These are phyloP conservation scores for Sebastes hopkinsi DNA, from an alignment of 2,797 vertebrate species.

Conservation along the genomic window DNA sequence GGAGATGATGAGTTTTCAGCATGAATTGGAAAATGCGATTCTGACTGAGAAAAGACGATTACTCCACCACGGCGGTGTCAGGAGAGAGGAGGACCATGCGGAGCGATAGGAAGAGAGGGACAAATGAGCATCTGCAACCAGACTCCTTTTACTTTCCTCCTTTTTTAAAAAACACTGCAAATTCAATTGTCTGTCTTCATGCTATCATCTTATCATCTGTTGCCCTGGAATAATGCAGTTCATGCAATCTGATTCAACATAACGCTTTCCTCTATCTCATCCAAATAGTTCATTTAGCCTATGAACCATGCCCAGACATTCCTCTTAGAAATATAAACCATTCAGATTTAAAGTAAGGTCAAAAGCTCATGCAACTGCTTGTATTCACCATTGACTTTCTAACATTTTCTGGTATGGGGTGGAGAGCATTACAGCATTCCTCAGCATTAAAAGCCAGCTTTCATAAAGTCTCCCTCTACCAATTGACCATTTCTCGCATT, in stretches of 20 bases:
- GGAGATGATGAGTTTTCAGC: conserved; percentile 22
- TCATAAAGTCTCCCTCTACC: neutral
- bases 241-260: neutral
- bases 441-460: neutral
- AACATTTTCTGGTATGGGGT: neutral
- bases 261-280: neutral
- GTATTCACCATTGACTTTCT: neutral
- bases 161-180: neutral
- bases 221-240: neutral
- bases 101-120: neutral
- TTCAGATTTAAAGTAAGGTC: neutral
- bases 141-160: neutral
- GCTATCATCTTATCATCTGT: neutral
- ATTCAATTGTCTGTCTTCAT: neutral
- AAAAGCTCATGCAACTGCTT: neutral
- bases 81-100: neutral
- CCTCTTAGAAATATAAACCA: neutral
- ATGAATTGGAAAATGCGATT: conserved; percentile 28
- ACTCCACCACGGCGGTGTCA: neutral
- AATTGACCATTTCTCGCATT: neutral
- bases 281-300: neutral
- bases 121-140: neutral
- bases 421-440: too few relatives aligned
- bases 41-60: conserved; percentile 17
- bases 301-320: neutral